A percentile compares a stretch with the other conserved stretches of the same genome.
Conservation (phyloP, 2,113 vertebrate species). For the Xyrauchen texanus region DNA sequence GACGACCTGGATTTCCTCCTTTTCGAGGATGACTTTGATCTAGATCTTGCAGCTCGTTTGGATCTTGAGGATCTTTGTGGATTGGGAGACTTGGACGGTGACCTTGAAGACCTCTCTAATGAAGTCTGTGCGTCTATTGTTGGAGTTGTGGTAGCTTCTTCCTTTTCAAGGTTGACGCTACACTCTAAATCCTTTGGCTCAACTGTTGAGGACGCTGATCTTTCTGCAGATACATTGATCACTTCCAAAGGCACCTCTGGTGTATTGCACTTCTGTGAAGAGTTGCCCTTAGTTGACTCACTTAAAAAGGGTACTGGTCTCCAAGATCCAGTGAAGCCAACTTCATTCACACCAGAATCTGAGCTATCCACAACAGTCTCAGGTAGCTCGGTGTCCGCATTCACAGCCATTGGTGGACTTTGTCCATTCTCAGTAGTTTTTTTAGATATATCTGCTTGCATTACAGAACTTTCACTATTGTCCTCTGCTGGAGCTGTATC, state of each 20-base stretch:
- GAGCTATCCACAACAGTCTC: neutral
- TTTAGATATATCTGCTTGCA: neutral
- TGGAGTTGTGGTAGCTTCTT: neutral
- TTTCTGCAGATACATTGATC: neutral
- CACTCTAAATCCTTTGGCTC: neutral
- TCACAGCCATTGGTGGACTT: neutral
- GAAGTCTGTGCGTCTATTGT: neutral
- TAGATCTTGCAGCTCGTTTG: conserved; percentile 55
- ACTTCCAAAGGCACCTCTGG: conserved; percentile 45
- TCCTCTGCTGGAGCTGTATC: neutral
- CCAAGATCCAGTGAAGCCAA: conserved; percentile 47
- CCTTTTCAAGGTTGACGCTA: conserved; percentile 1
- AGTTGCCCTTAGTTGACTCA: neutral
- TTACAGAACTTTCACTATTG: neutral
- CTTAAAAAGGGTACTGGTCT: conserved; percentile 57
- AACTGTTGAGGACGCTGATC: neutral
- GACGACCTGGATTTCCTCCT: conserved; percentile 59
- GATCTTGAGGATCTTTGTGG: neutral
- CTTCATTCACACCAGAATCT: neutral
- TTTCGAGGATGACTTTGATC: conserved; percentile 55
- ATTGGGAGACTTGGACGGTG: conserved; percentile 18
- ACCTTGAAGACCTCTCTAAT: neutral
- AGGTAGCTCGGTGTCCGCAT: neutral
- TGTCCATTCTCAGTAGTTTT: conserved; percentile 21
- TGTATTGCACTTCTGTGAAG: conserved; percentile 40